A percentile compares a stretch with the other conserved stretches of the same genome.
Conservation (phyloP, 2,797 vertebrate species). For the Cetoscarus ocellatus region DNA sequence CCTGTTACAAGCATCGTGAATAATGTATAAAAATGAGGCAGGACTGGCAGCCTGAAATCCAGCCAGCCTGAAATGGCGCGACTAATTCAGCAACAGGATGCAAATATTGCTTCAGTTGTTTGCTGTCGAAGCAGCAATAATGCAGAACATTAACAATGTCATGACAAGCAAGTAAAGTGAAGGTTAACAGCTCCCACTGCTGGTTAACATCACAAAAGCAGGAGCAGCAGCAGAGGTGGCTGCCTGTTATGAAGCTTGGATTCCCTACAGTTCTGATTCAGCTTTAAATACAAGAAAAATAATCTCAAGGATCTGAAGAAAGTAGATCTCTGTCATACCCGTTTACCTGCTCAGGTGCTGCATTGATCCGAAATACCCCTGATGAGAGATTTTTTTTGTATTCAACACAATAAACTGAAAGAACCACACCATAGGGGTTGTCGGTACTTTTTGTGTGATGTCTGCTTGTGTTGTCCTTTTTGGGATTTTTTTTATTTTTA, state of each 20-base stretch:
- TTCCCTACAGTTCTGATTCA: neutral
- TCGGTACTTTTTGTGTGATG: too few relatives aligned
- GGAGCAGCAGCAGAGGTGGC: constrained; percentile 5
- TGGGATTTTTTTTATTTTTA: too few relatives aligned
- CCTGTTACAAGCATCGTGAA: constrained; percentile 22
- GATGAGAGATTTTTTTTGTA: too few relatives aligned
- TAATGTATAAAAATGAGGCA: constrained; percentile 23
- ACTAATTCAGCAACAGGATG: constrained; percentile 51
- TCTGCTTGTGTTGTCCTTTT: too few relatives aligned
- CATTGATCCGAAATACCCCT: too few relatives aligned
- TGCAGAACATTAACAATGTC: constrained; percentile 33
- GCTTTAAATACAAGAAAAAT: too few relatives aligned
- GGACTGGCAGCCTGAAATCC: constrained; percentile 13
- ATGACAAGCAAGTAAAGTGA: constrained; percentile 16
- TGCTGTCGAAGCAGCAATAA: constrained; percentile 53
- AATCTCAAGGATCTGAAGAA: too few relatives aligned
- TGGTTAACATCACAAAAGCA: constrained; percentile 50
- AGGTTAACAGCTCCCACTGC: constrained; percentile 74
- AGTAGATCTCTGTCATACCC: too few relatives aligned
- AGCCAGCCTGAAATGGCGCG: neutral
- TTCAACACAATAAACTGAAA: too few relatives aligned
- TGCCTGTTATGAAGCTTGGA: neutral
- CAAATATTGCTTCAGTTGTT: constrained; percentile 49
- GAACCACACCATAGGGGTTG: too few relatives aligned
- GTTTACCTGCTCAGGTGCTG: too few relatives aligned